Evolutionary conservation across 2,113 vertebrate genomes (phyloP), one percentile per base, ranked within the genome.

Genomic region (Procavia capensis): DNA sequence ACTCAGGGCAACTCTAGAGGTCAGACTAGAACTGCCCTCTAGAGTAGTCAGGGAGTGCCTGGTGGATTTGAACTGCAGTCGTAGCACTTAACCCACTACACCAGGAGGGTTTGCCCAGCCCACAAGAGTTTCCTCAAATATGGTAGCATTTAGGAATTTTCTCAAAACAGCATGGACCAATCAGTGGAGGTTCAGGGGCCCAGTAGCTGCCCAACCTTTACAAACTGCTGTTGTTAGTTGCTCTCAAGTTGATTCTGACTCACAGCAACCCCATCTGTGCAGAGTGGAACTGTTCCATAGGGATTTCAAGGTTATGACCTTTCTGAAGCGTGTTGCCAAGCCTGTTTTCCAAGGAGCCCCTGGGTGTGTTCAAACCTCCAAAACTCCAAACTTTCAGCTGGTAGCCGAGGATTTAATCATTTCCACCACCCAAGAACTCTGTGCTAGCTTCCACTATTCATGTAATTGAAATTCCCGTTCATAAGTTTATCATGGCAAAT

Each of bases 401-500:
- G 61, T 63, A 25, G 24, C 2, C 27, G 2, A 63, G 61, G 5
- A 9, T 63, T 63, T 63, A 29, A 63, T 63, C 25, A 63, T 63
- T 63, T 63, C 61, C 8, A 3, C 24, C 61, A 29, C 61, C 19
- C 61, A 63, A 27, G 61, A 29, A 63, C 27, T 63, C 6, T 27
- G 27, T 63, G 19, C 29, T 27, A 90, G 68, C n/a, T 43, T 92
- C 74, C 25, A 50, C 6, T 80, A 59, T 22, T 94, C 43, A n/a
- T 31, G 59, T 54, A 93, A 89, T 41, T 93, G 64, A 95, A 92
- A 61, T 29, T 13, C 2, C 54, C 39, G 43, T 76, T 91, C 43
- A 39, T 41, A 41, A 50, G 89, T 93, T 19, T 41, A 85, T 45
- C 34, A 16, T 7, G 92, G 47, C 34, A 79, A 96, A 90, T 86